Percentiles rank a stretch among this genome's conserved stretches.
phyloP scores from a whole-genome alignment of 2,797 vertebrate species.

The Oryzias dopingdopingensis region DNA sequence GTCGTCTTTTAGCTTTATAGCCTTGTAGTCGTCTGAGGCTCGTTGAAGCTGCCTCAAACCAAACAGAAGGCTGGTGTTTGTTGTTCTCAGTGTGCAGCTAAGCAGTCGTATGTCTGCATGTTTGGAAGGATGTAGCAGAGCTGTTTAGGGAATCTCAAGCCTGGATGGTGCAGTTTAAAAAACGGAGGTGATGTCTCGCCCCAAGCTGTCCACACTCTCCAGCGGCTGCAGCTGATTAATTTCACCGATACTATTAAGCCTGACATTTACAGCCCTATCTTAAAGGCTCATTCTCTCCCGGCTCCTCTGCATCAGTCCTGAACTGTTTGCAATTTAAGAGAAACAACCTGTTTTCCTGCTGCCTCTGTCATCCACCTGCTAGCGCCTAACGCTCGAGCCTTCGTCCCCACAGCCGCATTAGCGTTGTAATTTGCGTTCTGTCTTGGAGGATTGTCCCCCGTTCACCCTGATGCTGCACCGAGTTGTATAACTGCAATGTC shows the following conservation, averaged over 20 bases:
- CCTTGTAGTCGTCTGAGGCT: no score
- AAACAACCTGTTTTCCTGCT: constrained; percentile 5
- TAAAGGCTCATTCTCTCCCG: constrained; percentile 18
- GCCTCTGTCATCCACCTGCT: constrained; percentile 23
- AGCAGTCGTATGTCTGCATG: background rate
- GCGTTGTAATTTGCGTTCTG: constrained; percentile 22
- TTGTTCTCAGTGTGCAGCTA: background rate
- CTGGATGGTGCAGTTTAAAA: constrained; percentile 39
- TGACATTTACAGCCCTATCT: constrained; percentile 18
- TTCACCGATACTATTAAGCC: constrained; percentile 30
- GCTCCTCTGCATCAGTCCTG: constrained; percentile 9
- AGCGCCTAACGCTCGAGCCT: constrained; percentile 14
- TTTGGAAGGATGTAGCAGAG: background rate
- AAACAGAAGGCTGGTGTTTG: no score
- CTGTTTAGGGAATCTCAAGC: constrained; percentile 38
- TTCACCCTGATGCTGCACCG: constrained; percentile 20
- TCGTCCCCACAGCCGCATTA: constrained; percentile 12
- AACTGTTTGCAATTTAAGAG: constrained; percentile 6
- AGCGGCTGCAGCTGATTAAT: constrained; percentile 29
- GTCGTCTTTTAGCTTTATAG: no score
- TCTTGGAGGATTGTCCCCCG: constrained; percentile 4
- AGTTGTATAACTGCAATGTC: constrained; percentile 50
- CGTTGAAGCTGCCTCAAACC: no score
- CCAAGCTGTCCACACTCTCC: constrained; percentile 10
- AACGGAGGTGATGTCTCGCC: constrained; percentile 11